These are phyloP conservation scores for Hesperophylax magnus DNA, from an alignment of 1,140 invertebrate species.

Conservation along the genomic window DNA sequence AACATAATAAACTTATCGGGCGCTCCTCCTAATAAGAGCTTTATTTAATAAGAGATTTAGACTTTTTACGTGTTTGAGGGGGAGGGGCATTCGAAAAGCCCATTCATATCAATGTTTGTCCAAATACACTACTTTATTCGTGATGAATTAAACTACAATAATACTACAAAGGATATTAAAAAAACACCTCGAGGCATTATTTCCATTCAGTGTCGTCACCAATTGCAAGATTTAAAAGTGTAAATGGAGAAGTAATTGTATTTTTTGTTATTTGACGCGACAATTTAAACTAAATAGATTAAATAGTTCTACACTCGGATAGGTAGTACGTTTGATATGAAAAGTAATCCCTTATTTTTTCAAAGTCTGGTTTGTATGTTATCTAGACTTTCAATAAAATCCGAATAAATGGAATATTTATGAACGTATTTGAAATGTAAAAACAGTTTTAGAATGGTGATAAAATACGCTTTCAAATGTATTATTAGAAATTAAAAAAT, in stretches of 20 bases:
- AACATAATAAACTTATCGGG: slow-evolving; percentile 2
- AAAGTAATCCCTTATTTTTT: too few species aligned
- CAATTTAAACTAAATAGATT: neutral
- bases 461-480: too few species aligned
- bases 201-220: neutral
- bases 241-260: slow-evolving; percentile 8
- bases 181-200: slow-evolving; percentile 12
- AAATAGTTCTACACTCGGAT: too few species aligned
- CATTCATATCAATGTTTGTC: slow-evolving; percentile 48
- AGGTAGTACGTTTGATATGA: too few species aligned
- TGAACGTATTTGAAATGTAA: too few species aligned
- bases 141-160: slow-evolving; percentile 41
- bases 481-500: too few species aligned
- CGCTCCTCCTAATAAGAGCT: slow-evolving; percentile 37
- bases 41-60: slow-evolving; percentile 50
- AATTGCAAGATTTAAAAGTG: slow-evolving; percentile 10
- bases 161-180: slow-evolving; percentile 39
- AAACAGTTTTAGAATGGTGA: too few species aligned
- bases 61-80: slow-evolving; percentile 49
- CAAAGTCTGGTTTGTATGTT: too few species aligned
- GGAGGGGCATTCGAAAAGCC: slow-evolving; percentile 45
- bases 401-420: too few species aligned
- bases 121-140: slow-evolving; percentile 34
- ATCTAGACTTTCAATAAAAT: too few species aligned
- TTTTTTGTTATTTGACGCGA: slow-evolving; percentile 13